Base-by-base conservation (phyloP, 2,888 invertebrate genomes). In the Digitonthophagus gazella region DNA sequence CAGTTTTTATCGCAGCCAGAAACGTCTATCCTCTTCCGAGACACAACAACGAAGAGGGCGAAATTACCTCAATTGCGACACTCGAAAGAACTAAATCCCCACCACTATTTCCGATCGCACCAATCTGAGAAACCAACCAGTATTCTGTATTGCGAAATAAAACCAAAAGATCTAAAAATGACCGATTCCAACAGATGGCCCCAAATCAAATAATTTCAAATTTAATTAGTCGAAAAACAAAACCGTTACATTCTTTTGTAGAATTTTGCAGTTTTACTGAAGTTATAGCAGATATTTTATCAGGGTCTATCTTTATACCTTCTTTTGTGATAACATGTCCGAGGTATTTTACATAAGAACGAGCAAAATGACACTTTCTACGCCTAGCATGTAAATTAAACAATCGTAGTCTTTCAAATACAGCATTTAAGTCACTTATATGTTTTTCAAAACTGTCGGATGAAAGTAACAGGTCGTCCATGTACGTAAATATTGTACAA, bases 391-490 rank as follows among this genome's bases (percentile, higher is more conserved):
- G 20, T 6, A 77, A 67, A 15, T 72, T 71, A 22, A 71, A 75
- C 16, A 67, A 11, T 22, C 64, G 14, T 18, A 75, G 55, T n/a
- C 69, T 57, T 6, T 66, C 15, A 61, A 76, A 75, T 0, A 74
- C 67, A 20, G 4, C 11, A 16, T 67, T 20, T n/a, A 78, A 65
- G 63, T 77, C 74, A n/a, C 65, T n/a, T n/a, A 76, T 5, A 67
- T 77, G 75, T 54, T 74, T 58, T 2, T 75, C 72, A 63, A 75
- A 75, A 2, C 68, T 58, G 2, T 65, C 5, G 14, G 73, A 74
- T 16, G 75, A 5, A 1, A 77, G 18, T 11, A 78, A 75, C 1
- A 77, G 16, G 56, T 78, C 76, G 58, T 77, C 76, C 5, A 78
- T 67, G 64, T 77, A 77, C 1, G 68, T 72, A 0, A 76, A 64